Evolutionary conservation across 2,113 vertebrate species (phyloP), one percentile per base, ranked within the genome.

Genomic region (Pantherophis guttatus): DNA sequence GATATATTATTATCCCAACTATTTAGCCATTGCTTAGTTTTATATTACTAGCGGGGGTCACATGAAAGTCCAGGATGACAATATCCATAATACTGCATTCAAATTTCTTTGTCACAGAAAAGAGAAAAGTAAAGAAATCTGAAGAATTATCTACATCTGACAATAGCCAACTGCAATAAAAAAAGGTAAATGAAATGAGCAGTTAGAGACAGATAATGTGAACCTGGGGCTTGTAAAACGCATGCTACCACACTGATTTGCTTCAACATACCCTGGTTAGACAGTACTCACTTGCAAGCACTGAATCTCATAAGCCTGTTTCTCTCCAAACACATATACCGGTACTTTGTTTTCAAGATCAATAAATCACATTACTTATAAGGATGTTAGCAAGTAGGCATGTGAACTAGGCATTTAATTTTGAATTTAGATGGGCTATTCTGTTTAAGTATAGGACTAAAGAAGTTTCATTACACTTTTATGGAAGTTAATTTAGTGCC

Each of bases 321-420:
- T 92, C 85, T 86, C 85, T 92, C 53, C 70, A 39, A 39, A 81
- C 33, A 13, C 88, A 62, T 3, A 3, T 17, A 29, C 48, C 44
- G 44, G 44, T 48, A 3, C 44, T 6, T 57, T 57, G 12, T 91
- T 44, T 3, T 0, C 26, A 91, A 91, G 48, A 62, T 88, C 52
- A 70, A 55, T 33, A 9, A 50, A 21, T 70, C 55, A 93, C 24
- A 52, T n/a, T 52, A 93, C 88, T 62, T 52, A 3, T 0, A 0
- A 91, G 86, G 57, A 86, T 90, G 85, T 0, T 17, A 95, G 58
- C 88, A 95, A 90, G 91, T 88, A 92, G 62, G 62, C 62, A 70
- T 70, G 62, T 15, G 29, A n/a, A 70, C 5, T 53, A 75, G 93
- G 94, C 9, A 1, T 62, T 54, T 93, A 91, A 94, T 88, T 91